phyloP scores from a whole-genome alignment of 2,113 vertebrate species.

The Acanthochromis polyacanthus region DNA sequence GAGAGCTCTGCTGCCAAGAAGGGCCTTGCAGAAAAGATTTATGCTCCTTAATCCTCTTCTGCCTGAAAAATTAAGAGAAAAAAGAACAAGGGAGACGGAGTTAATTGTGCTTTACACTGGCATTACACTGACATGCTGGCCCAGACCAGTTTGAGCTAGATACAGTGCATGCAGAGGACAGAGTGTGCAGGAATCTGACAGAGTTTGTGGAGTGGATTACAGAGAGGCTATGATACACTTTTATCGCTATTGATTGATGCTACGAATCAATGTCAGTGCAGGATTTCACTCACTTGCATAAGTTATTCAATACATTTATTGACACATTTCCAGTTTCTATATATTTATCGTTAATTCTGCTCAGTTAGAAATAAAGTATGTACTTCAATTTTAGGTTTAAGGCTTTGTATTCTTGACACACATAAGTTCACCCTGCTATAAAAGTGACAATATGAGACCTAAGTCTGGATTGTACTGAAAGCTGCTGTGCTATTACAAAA shows the following conservation, averaged over 20 bases:
- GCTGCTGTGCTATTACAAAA: no score
- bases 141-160: constrained; percentile 68
- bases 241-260: constrained; percentile 15
- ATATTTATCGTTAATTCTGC: background rate
- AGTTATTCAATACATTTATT: constrained; percentile 23
- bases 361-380: background rate
- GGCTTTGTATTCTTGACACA: no score
- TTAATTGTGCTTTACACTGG: constrained; percentile 66
- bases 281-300: constrained; percentile 27
- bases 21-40: constrained; percentile 66
- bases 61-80: constrained; percentile 50
- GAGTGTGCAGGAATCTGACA: constrained; percentile 13
- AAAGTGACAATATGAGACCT: background rate
- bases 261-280: constrained; percentile 41
- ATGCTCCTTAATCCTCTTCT: constrained; percentile 70
- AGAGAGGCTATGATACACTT: background rate
- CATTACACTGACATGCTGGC: constrained; percentile 49
- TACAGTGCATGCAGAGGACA: constrained; percentile 23
- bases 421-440: no score
- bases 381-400: background rate
- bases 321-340: constrained; percentile 5
- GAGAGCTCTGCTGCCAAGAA: constrained; percentile 52
- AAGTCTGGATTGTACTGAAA: background rate
- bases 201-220: constrained; percentile 17
- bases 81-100: constrained; percentile 60